These are phyloP conservation scores for Bembecia ichneumoniformis DNA, from an alignment of 2,888 invertebrate species.

Conservation along the genomic window DNA sequence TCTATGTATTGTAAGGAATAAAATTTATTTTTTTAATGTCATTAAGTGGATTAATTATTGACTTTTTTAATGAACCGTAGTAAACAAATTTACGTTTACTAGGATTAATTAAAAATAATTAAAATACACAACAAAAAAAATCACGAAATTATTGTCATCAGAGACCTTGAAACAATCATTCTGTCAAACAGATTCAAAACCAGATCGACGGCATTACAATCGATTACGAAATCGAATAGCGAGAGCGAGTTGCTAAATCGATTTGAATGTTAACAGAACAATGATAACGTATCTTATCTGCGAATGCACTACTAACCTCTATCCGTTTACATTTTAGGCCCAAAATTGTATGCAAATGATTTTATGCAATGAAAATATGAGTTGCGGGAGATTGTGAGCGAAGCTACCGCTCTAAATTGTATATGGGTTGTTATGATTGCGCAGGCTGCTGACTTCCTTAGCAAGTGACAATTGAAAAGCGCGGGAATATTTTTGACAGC, in stretches of 20 bases:
- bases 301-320: constrained; percentile 1
- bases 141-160: constrained; percentile 26
- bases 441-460: background rate
- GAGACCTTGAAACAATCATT: constrained; percentile 33
- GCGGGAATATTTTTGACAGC: background rate
- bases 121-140: background rate
- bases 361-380: background rate
- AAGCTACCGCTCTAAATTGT: constrained; percentile 4
- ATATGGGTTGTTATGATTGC: background rate
- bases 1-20: no score
- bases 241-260: constrained; percentile 8
- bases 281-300: constrained; percentile 5
- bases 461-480: background rate
- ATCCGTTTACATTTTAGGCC: constrained; percentile 1
- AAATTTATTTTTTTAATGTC: no score
- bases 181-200: constrained; percentile 35
- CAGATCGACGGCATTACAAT: constrained; percentile 34
- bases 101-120: no score
- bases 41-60: no score
- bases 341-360: constrained; percentile 3
- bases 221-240: constrained; percentile 30
- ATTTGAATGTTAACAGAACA: constrained; percentile 5
- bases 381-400: background rate
- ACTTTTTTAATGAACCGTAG: no score
- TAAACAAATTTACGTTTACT: no score